Percentiles rank a stretch among this genome's conserved stretches.
Evolutionary conservation across 1,140 invertebrate genomes (phyloP).

Genomic region (Planococcus citri): DNA sequence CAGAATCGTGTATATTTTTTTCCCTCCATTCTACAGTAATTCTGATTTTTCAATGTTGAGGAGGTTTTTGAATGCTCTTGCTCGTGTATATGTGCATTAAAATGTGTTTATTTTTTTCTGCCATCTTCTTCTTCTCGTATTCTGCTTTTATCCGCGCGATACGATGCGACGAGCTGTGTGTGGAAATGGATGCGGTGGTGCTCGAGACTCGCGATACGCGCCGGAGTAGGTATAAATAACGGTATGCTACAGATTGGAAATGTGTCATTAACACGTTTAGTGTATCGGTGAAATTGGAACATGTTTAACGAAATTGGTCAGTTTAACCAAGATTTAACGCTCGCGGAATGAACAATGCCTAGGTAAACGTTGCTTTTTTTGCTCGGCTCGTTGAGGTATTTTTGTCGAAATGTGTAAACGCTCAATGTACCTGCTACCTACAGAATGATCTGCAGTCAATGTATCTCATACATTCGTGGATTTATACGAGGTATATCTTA

Average conservation of each 20-base stretch:
- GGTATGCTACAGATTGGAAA: conserved; percentile 14
- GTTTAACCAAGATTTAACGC: conserved; percentile 5
- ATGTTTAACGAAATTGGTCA: conserved; percentile 15
- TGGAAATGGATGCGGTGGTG: too few relatives aligned
- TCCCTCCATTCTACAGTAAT: too few relatives aligned
- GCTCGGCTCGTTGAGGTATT: too few relatives aligned
- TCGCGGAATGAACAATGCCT: not conserved
- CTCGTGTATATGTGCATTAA: not conserved
- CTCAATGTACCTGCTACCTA: too few relatives aligned
- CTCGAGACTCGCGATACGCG: too few relatives aligned
- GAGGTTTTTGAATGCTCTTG: not conserved
- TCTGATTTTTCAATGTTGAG: conserved; percentile 1
- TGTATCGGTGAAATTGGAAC: conserved; percentile 17
- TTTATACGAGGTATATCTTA: too few relatives aligned
- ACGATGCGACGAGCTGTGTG: too few relatives aligned
- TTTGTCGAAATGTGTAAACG: too few relatives aligned
- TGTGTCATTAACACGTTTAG: conserved; percentile 19
- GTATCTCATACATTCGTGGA: too few relatives aligned
- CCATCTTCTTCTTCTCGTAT: too few relatives aligned
- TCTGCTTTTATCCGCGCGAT: too few relatives aligned
- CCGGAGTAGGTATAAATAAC: not conserved
- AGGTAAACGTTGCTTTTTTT: not conserved
- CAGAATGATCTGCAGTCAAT: too few relatives aligned
- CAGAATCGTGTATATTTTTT: not conserved
- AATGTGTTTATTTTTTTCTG: not conserved